Conservation (phyloP, 1,140 invertebrate genomes). For the Zaprionus kolodkinae region DNA sequence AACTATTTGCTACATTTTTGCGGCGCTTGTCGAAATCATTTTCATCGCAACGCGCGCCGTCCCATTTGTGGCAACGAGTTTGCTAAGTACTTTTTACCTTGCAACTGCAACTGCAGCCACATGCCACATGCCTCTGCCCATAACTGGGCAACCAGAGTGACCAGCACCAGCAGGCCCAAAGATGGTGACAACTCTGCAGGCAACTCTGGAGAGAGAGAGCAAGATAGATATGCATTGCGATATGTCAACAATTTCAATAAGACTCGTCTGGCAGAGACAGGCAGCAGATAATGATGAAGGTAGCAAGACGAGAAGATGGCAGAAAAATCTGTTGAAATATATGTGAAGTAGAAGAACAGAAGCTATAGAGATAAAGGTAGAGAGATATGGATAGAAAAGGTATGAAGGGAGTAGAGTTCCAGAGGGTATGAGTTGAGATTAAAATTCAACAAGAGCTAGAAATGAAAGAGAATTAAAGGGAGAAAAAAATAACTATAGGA, state of each 20-base stretch:
- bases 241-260: conserved; percentile 13
- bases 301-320: not conserved
- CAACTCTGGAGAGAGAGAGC: not conserved
- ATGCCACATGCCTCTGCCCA: conserved; percentile 26
- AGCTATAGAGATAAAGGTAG: too few relatives aligned
- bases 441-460: too few relatives aligned
- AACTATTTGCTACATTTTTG: conserved; percentile 51
- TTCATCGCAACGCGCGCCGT: conserved; percentile 35
- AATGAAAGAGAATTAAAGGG: not conserved
- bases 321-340: not conserved
- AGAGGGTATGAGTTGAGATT: not conserved
- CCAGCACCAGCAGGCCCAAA: conserved; percentile 17
- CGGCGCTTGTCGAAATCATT: conserved; percentile 42
- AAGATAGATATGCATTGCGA: not conserved
- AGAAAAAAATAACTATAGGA: not conserved
- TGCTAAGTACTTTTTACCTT: conserved; percentile 36
- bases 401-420: not conserved
- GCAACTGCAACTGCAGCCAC: conserved; percentile 9
- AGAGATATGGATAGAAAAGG: not conserved
- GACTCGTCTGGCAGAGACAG: not conserved
- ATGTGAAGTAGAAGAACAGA: not conserved
- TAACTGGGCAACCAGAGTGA: conserved; percentile 30
- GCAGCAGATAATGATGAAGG: conserved; percentile 1
- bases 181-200: not conserved
- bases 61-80: conserved; percentile 61